These are phyloP conservation scores for Epinephelus fuscoguttatus DNA, from an alignment of 2,113 vertebrate species.

Conservation along the genomic window DNA sequence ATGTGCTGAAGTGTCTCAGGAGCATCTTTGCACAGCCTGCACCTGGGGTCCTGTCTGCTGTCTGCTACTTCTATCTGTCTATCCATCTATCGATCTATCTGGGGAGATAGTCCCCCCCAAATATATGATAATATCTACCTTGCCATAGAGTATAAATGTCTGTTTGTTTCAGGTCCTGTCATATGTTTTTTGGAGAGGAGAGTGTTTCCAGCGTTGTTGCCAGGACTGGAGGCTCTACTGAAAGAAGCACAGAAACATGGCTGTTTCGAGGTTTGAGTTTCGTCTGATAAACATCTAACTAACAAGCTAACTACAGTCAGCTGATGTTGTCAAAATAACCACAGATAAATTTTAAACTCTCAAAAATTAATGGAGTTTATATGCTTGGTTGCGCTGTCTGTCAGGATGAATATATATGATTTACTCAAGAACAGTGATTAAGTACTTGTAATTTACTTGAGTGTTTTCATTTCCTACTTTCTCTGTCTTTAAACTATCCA, in stretches of 20 bases:
- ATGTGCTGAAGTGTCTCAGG: no score
- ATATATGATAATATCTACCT: no score
- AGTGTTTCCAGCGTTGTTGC: slow-evolving; percentile 90
- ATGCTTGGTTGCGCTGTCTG: not conserved
- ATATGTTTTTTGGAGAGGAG: slow-evolving; percentile 83
- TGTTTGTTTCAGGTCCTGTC: slow-evolving; percentile 83
- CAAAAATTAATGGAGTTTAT: not conserved
- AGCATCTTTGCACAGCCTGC: no score
- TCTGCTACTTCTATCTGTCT: no score
- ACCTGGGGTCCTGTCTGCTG: no score
- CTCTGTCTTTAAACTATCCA: no score
- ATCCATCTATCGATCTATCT: no score
- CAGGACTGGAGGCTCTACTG: slow-evolving; percentile 88
- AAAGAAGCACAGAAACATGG: slow-evolving; percentile 85
- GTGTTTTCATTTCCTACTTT: no score
- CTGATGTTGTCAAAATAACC: not conserved
- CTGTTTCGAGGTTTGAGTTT: slow-evolving; percentile 88
- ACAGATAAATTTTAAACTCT: not conserved
- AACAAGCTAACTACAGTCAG: not conserved
- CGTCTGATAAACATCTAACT: not conserved
- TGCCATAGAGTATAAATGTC: not conserved
- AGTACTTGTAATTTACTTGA: no score
- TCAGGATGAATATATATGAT: no score
- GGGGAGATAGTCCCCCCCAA: no score
- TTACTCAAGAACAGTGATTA: no score